Conservation (phyloP, 2,888 invertebrate genomes). For the Cerastoderma edule region DNA sequence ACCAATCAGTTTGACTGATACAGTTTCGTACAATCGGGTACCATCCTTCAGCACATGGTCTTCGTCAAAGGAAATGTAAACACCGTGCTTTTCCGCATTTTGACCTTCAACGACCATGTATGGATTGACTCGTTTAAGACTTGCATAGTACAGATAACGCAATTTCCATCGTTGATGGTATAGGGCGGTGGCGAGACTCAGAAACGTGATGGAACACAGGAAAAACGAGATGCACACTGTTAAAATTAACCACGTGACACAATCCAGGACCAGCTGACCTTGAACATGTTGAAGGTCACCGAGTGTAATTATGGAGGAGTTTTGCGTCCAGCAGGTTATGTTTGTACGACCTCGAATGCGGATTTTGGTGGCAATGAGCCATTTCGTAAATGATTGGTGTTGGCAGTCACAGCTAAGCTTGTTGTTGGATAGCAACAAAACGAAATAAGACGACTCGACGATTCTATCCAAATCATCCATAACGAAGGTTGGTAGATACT, state of each 20-base stretch:
- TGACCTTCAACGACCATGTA: constrained; percentile 22
- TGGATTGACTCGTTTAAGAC: constrained; percentile 32
- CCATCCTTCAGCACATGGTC: constrained; percentile 7
- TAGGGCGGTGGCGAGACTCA: constrained; percentile 23
- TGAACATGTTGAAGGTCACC: neutral
- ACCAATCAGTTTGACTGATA: constrained; percentile 18
- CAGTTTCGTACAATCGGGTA: constrained; percentile 3
- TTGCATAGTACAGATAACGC: constrained; percentile 36
- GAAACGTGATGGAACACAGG: constrained; percentile 9
- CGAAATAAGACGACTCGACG: neutral
- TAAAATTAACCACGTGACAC: constrained; percentile 33
- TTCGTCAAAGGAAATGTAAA: constrained; percentile 41
- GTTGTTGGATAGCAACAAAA: constrained; percentile 21
- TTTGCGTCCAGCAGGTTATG: constrained; percentile 13
- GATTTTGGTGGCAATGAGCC: constrained; percentile 30
- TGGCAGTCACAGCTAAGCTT: constrained; percentile 26
- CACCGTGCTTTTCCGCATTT: constrained; percentile 10
- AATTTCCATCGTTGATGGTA: constrained; percentile 45
- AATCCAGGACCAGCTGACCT: constrained; percentile 22
- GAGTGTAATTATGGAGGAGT: constrained; percentile 10
- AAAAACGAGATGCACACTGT: constrained; percentile 27
- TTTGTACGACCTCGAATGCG: neutral
- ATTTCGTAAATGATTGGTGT: constrained; percentile 19
- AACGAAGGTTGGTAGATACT: constrained; percentile 12
- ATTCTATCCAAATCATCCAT: constrained; percentile 25